phyloP scores from a whole-genome alignment of 1,140 invertebrate species.

The Lepeophtheirus salmonis region DNA sequence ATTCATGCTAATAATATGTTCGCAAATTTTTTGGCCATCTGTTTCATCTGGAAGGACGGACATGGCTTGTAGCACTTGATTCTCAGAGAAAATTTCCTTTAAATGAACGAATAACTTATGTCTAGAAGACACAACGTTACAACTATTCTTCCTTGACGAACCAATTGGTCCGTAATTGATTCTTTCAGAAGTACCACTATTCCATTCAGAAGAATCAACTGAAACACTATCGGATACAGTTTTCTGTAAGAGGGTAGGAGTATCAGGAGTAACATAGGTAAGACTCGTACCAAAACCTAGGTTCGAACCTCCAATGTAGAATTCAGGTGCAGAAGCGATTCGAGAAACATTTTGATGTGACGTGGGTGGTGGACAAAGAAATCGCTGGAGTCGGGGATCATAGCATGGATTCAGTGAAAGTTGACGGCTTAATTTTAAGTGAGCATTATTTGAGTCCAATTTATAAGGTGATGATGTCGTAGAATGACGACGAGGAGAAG shows the following conservation, averaged over 20 bases:
- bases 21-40: slow-evolving; percentile 68
- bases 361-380: slow-evolving; percentile 18
- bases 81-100: slow-evolving; percentile 64
- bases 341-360: slow-evolving; percentile 41
- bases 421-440: slow-evolving; percentile 24
- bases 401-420: slow-evolving; percentile 1
- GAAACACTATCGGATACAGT: slow-evolving; percentile 22
- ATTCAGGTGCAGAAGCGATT: slow-evolving; percentile 54
- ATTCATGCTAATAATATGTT: slow-evolving; percentile 49
- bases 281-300: too few species aligned
- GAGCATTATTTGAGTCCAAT: slow-evolving; percentile 16
- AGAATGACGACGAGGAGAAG: not conserved
- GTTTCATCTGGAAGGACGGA: slow-evolving; percentile 62
- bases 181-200: slow-evolving; percentile 1
- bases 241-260: slow-evolving; percentile 7
- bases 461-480: slow-evolving; percentile 20
- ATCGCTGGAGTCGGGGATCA: slow-evolving; percentile 2
- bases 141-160: slow-evolving; percentile 24
- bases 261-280: slow-evolving; percentile 19
- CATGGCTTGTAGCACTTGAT: slow-evolving; percentile 65
- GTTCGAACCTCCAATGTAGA: too few species aligned
- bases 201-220: slow-evolving; percentile 27
- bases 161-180: slow-evolving; percentile 22
- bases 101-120: slow-evolving; percentile 60
- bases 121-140: slow-evolving; percentile 41